Percentiles rank a stretch among this genome's conserved stretches.
Conservation (phyloP, 92 coral and sea anemone genomes). For the Pocillopora meandrina region DNA sequence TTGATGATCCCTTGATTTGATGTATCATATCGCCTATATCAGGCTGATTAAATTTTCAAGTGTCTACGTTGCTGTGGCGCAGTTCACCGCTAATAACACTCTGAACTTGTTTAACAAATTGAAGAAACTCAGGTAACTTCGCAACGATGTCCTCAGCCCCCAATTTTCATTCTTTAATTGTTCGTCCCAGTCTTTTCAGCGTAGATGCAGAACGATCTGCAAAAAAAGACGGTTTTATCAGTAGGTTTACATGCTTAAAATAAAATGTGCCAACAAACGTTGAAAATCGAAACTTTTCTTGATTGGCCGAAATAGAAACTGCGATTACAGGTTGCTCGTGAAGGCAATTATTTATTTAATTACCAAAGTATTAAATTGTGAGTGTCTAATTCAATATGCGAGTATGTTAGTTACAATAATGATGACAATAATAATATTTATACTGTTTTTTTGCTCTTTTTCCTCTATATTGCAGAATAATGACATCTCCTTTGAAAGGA, state of each 20-base stretch:
- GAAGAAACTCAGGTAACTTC: conserved; percentile 6
- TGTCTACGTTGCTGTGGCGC: too few species aligned
- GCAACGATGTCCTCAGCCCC: conserved; percentile 6
- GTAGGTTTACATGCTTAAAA: neutral
- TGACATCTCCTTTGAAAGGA: conserved; percentile 2
- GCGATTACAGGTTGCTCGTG: too few species aligned
- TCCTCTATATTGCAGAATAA: neutral
- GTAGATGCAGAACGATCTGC: neutral
- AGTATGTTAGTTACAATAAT: neutral
- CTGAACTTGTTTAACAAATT: neutral
- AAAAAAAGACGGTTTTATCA: neutral
- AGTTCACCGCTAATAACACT: neutral
- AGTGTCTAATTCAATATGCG: neutral
- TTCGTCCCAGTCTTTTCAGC: conserved; percentile 14
- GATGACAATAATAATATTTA: neutral
- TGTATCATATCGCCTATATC: too few species aligned
- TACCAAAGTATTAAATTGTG: too few species aligned
- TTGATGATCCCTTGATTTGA: too few species aligned
- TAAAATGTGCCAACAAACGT: neutral
- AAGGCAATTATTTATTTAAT: too few species aligned
- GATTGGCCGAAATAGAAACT: too few species aligned
- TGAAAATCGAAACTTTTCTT: too few species aligned
- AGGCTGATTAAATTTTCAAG: too few species aligned
- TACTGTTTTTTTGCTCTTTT: neutral
- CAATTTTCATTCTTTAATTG: neutral